Evolutionary conservation across 2,888 invertebrate genomes (phyloP), one percentile per base, ranked within the genome.

Genomic region (Clitarchus hookeri): DNA sequence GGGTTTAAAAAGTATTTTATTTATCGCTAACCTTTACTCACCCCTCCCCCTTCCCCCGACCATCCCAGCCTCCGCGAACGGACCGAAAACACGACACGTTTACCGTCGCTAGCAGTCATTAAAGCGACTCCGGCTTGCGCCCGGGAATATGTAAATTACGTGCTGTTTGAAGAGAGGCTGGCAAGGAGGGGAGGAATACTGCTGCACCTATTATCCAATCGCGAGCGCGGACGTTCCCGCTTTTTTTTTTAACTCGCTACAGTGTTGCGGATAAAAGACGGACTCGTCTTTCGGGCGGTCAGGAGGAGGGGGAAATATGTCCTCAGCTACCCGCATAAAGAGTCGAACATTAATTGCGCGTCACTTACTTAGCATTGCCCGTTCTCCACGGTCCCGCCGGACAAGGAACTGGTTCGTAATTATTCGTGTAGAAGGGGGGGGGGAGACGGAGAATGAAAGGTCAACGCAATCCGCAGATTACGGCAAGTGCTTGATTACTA

Each of bases 121-220:
- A 19, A 65, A 65, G 65, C 19, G 65, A 16, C 19, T 65, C 16
- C 65, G 65, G 16, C 65, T 65, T 65, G 6, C n/a, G n/a, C n/a
- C n/a, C 4, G 2, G 36, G n/a, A 0, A 6, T 65, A 65, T 65
- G n/a, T 65, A 65, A 65, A 65, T 65, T 65, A 65, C 12, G 53
- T 53, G 53, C 53, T 53, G 53, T 12, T 16, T 53, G 8, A 23
- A 65, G 16, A 65, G 19, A 65, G n/a, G 8, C 0, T 6, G 23
- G n/a, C 11, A 19, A 65, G 65, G n/a, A 23, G 65, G 6, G n/a
- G 23, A 65, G 23, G 65, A 65, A 9, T 65, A 48, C 48, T 36
- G 65, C n/a, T 65, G 65, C n/a, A 65, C n/a, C n/a, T 65, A n/a
- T 65, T 65, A n/a, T n/a, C 65, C 65, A 65, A 65, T 65, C 65